Percentiles rank a stretch among this genome's conserved stretches.
Conservation (phyloP, 1,140 invertebrate genomes). For the Brevipalpus yothersi region DNA sequence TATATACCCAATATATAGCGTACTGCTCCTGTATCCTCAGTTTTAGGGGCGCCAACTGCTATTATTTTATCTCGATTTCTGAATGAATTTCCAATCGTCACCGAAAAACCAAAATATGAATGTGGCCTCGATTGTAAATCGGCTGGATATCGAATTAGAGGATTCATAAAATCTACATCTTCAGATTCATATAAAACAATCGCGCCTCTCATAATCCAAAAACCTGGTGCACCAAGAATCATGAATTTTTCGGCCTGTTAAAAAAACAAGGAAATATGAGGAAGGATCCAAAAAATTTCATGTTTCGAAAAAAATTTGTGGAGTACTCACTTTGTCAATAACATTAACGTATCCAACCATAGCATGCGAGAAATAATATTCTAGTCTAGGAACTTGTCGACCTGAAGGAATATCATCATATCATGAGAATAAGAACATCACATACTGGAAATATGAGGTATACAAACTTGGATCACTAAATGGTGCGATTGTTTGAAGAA, state of each 20-base stretch:
- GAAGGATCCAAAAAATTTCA: too few species aligned
- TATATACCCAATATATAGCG: too few species aligned
- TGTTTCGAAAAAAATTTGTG: not conserved
- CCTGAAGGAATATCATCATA: too few species aligned
- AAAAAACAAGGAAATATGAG: too few species aligned
- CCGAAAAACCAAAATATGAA: not conserved
- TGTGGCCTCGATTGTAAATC: not conserved
- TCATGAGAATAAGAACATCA: too few species aligned
- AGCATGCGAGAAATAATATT: not conserved
- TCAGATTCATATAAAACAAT: not conserved
- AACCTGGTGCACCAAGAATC: not conserved
- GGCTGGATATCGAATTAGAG: not conserved
- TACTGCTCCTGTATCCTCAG: not conserved
- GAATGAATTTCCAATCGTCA: not conserved
- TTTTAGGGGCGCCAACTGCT: not conserved
- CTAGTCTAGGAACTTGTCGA: too few species aligned
- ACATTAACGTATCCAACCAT: not conserved
- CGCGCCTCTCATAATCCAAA: not conserved
- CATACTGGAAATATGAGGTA: not conserved
- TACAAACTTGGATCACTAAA: not conserved
- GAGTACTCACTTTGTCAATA: not conserved
- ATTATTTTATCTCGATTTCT: not conserved
- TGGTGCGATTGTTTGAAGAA: not conserved
- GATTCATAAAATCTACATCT: not conserved
- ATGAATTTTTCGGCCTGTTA: not conserved